phyloP scores from a whole-genome alignment of 2,113 vertebrate species.

The Mus spicilegus region DNA sequence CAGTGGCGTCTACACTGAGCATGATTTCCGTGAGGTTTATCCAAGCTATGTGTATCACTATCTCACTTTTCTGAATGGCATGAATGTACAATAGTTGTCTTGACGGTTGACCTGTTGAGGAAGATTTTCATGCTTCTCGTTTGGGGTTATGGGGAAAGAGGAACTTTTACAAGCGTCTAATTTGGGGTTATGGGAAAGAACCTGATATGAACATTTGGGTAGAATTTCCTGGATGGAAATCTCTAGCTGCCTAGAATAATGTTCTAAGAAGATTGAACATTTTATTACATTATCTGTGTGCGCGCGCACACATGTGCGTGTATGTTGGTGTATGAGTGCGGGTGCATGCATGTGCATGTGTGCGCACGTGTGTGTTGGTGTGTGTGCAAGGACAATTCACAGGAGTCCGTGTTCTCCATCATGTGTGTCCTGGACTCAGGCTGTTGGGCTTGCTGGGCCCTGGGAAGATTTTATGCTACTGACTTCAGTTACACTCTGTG shows the following conservation, averaged over 20 bases:
- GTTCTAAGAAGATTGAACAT: neutral
- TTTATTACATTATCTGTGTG: neutral
- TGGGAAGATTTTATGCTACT: neutral
- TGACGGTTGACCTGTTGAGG: neutral
- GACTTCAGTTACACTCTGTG: neutral
- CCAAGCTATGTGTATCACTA: neutral
- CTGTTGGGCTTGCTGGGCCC: neutral
- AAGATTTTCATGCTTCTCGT: neutral
- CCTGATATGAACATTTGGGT: neutral
- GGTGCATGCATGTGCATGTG: neutral
- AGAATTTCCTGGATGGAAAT: neutral
- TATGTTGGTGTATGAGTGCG: neutral
- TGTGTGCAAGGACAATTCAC: neutral
- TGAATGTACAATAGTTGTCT: neutral
- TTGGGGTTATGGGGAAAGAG: neutral
- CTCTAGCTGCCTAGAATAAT: neutral
- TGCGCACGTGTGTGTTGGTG: too few relatives aligned
- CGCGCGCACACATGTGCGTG: neutral
- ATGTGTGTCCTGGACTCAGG: neutral
- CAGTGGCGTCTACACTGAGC: neutral
- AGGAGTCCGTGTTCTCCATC: neutral
- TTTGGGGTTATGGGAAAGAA: neutral
- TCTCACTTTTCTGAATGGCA: neutral
- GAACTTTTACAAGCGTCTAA: neutral
- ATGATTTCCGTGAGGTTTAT: neutral